Conservation (phyloP, 1,140 invertebrate species). For the Phortica variegata region DNA sequence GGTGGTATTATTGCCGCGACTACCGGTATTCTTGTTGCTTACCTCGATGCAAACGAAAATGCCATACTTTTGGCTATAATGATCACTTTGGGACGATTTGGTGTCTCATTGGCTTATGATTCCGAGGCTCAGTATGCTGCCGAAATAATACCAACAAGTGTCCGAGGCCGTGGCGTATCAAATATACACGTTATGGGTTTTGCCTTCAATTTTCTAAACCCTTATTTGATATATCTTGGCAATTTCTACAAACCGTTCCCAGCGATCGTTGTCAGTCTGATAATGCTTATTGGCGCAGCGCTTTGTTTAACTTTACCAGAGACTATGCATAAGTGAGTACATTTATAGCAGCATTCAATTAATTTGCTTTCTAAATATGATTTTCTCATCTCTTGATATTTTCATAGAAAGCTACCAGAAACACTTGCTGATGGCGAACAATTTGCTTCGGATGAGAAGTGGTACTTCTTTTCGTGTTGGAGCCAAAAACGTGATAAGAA, state of each 20-base stretch:
- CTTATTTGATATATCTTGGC: conserved; percentile 55
- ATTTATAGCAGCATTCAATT: background rate
- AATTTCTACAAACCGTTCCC: conserved; percentile 60
- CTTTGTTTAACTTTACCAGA: conserved; percentile 65
- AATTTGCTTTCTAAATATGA: background rate
- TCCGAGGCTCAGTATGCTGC: conserved; percentile 66
- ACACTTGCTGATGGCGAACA: conserved; percentile 62
- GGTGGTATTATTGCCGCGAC: conserved; percentile 59
- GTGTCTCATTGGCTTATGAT: conserved; percentile 65
- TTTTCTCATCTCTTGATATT: background rate
- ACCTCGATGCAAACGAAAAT: conserved; percentile 29
- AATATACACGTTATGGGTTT: conserved; percentile 62
- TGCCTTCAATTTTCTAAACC: conserved; percentile 50
- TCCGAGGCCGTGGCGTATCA: conserved; percentile 62
- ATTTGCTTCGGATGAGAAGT: conserved; percentile 60
- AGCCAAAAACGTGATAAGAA: background rate
- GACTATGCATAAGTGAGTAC: conserved; percentile 59
- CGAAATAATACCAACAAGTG: conserved; percentile 67
- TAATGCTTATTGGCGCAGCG: conserved; percentile 60
- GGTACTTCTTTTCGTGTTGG: conserved; percentile 41
- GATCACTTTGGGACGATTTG: conserved; percentile 63
- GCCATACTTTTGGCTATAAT: conserved; percentile 36
- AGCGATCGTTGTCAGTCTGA: conserved; percentile 60
- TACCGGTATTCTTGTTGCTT: conserved; percentile 46
- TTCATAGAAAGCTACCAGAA: conserved; percentile 57